Conservation (phyloP, 2,113 vertebrate species). For the Axis porcinus region DNA sequence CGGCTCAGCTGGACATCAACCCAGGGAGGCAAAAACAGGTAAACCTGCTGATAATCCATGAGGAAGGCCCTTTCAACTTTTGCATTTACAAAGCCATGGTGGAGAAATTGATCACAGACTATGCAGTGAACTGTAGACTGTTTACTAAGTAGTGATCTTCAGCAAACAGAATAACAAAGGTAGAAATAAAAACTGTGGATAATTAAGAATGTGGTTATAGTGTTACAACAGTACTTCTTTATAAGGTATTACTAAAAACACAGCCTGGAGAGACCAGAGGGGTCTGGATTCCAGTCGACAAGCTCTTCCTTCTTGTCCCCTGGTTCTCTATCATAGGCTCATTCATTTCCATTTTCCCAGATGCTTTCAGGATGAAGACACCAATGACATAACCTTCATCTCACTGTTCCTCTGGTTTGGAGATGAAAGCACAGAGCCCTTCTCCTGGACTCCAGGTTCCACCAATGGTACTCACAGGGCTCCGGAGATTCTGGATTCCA, state of each 20-base stretch:
- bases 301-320: not conserved
- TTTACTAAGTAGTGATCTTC: not conserved
- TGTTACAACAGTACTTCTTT: not conserved
- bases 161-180: not conserved
- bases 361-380: not conserved
- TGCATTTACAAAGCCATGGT: fast-evolving
- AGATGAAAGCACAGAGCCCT: not conserved
- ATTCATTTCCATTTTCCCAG: not conserved
- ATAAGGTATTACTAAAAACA: fast-evolving
- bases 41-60: not conserved
- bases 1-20: fast-evolving
- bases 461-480: fast-evolving
- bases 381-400: no score
- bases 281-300: no score
- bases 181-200: not conserved
- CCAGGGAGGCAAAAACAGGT: not conserved
- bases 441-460: not conserved
- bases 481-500: not conserved
- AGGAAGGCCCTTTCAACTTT: not conserved
- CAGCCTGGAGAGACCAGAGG: not conserved
- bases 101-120: not conserved
- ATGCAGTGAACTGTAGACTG: not conserved
- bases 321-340: not conserved
- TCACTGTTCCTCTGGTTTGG: not conserved
- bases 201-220: not conserved